Evolutionary conservation across 2,797 vertebrate species (phyloP).

Genomic region (Thaleichthys pacificus): DNA sequence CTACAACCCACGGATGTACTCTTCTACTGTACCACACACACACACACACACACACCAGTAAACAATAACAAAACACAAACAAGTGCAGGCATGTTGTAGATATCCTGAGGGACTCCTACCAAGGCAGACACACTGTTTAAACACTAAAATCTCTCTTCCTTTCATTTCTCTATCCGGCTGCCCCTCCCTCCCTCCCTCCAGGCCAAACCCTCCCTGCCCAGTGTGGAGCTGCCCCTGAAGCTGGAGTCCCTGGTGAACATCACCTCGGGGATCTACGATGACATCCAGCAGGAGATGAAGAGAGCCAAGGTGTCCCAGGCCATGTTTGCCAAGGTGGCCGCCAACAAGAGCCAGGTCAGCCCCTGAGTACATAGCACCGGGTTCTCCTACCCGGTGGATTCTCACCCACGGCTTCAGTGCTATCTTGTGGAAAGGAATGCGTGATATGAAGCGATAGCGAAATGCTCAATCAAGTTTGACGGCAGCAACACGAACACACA

Average conservation of each 20-base stretch:
- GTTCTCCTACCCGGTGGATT: background rate
- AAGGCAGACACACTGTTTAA: too few species aligned
- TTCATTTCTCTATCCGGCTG: background rate
- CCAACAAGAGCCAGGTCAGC: constrained; percentile 99
- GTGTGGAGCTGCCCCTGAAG: constrained; percentile 89
- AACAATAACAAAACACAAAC: constrained; percentile 1
- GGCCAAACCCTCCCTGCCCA: constrained; percentile 2
- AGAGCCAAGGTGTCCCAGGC: constrained; percentile 98
- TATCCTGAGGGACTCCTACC: too few species aligned
- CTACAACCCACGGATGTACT: background rate
- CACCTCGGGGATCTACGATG: constrained; percentile 95
- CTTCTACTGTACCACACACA: background rate
- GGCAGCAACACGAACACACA: too few species aligned
- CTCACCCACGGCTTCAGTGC: background rate
- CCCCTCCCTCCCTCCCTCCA: background rate
- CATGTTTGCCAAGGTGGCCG: constrained; percentile 97
- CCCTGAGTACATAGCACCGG: constrained; percentile 4
- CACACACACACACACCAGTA: background rate
- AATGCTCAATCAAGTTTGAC: too few species aligned
- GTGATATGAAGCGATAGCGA: too few species aligned
- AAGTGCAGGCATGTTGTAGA: background rate
- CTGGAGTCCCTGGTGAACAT: constrained; percentile 94
- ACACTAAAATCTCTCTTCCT: constrained; percentile 1
- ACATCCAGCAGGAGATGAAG: constrained; percentile 99
- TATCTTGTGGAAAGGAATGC: too few species aligned